A percentile compares a stretch with the other conserved stretches of the same genome.
Conservation (phyloP, 2,888 invertebrate species). For the Eristalis intricaria region DNA sequence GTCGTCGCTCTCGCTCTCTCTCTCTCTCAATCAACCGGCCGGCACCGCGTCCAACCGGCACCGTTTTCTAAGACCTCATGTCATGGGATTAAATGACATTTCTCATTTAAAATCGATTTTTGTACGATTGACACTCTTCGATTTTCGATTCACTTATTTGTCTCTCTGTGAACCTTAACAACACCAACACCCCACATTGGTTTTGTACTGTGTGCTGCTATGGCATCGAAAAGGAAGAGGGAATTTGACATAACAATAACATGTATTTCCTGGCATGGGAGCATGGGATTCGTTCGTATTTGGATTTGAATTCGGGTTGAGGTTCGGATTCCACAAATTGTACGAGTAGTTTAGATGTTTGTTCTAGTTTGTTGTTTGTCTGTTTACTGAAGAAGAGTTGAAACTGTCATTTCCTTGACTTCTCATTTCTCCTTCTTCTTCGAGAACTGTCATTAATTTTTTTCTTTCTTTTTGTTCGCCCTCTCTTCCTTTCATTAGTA, state of each 20-base stretch:
- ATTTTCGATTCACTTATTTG: constrained; percentile 59
- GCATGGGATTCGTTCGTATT: constrained; percentile 12
- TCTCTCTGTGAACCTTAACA: constrained; percentile 51
- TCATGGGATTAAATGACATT: constrained; percentile 65
- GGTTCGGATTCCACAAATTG: constrained; percentile 25
- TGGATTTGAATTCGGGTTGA: constrained; percentile 12
- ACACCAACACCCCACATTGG: constrained; percentile 28
- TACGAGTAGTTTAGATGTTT: constrained; percentile 44
- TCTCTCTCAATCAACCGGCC: constrained; percentile 8
- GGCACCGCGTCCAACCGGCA: constrained; percentile 2
- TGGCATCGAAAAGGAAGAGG: constrained; percentile 43
- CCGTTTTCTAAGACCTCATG: constrained; percentile 1
- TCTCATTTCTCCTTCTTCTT: not conserved
- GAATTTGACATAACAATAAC: constrained; percentile 62
- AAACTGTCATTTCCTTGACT: constrained; percentile 42
- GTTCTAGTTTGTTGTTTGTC: constrained; percentile 21
- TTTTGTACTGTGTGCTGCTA: constrained; percentile 38
- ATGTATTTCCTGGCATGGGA: constrained; percentile 46
- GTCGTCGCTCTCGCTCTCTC: not conserved
- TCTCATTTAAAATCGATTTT: constrained; percentile 69
- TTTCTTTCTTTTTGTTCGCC: not conserved
- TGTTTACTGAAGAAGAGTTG: constrained; percentile 51
- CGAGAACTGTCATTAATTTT: no score
- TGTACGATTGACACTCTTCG: constrained; percentile 65
- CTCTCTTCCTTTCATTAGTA: constrained; percentile 25